Percentiles rank a stretch among this genome's conserved stretches.
Evolutionary conservation across 1,140 invertebrate genomes (phyloP).

Genomic region (Pogonomyrmex californicus): DNA sequence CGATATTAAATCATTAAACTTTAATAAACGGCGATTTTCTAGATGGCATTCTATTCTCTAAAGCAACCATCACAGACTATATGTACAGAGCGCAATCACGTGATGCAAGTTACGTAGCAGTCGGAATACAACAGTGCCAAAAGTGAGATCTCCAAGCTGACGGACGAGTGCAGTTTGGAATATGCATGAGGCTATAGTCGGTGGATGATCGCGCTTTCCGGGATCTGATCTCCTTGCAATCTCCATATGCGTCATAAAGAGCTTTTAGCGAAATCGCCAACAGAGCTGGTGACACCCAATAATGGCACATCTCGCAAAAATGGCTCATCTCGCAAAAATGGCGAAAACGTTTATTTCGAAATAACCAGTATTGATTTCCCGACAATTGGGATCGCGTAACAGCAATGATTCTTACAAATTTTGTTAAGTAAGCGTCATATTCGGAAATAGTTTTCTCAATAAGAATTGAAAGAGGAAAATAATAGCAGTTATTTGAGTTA

Average conservation of each 20-base stretch:
- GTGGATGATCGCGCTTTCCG: constrained; percentile 38
- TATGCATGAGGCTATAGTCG: constrained; percentile 60
- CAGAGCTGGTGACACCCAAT: not conserved
- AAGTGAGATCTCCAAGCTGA: constrained; percentile 52
- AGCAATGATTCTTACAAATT: not conserved
- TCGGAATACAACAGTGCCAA: constrained; percentile 57
- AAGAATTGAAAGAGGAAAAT: not conserved
- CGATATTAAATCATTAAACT: not conserved
- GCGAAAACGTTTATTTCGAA: constrained; percentile 43
- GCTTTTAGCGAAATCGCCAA: constrained; percentile 58
- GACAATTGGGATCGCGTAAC: constrained; percentile 5
- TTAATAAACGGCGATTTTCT: not conserved
- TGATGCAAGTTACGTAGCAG: constrained; percentile 48
- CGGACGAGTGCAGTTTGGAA: constrained; percentile 46
- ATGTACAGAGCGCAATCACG: constrained; percentile 46
- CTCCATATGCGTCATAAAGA: constrained; percentile 25
- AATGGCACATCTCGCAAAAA: constrained; percentile 18
- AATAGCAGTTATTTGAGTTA: constrained; percentile 1
- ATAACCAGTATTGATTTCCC: constrained; percentile 41
- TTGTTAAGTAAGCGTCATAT: not conserved
- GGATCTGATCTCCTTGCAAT: constrained; percentile 48
- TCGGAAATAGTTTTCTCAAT: not conserved
- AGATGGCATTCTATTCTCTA: constrained; percentile 17
- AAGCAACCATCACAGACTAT: constrained; percentile 5
- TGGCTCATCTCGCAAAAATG: not conserved